Conservation (phyloP, 37 sponge, comb jelly and placozoan genomes). For the Mnemiopsis leidyi region DNA sequence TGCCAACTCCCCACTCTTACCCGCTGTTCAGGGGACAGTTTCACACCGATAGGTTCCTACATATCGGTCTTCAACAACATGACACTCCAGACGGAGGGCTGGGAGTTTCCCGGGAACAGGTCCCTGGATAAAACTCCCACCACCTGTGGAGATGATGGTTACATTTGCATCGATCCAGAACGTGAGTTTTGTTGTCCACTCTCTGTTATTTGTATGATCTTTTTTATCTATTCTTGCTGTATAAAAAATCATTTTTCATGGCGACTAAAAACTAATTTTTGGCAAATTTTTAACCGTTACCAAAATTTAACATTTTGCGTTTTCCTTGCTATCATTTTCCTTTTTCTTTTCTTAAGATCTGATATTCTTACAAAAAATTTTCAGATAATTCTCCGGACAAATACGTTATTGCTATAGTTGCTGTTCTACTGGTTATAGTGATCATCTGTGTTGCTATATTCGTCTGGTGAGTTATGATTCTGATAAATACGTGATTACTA, state of each 20-base stretch:
- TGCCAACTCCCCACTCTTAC: too few relatives aligned
- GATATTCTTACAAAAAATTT: too few relatives aligned
- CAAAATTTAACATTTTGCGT: too few relatives aligned
- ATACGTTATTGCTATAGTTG: neutral
- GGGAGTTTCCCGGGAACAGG: constrained; percentile 41
- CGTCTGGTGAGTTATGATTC: constrained; percentile 22
- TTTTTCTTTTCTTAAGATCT: too few relatives aligned
- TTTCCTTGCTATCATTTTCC: too few relatives aligned
- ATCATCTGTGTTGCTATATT: constrained; percentile 22
- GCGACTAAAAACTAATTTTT: too few relatives aligned
- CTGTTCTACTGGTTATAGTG: neutral
- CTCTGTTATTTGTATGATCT: too few relatives aligned
- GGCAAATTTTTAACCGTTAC: too few relatives aligned
- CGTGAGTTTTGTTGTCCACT: too few relatives aligned
- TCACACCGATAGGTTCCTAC: neutral
- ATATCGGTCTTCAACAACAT: constrained; percentile 10
- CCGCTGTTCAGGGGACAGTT: neutral
- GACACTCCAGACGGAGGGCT: neutral
- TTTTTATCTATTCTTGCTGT: too few relatives aligned
- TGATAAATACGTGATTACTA: too few relatives aligned
- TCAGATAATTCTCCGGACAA: constrained; percentile 6
- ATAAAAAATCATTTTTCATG: too few relatives aligned
- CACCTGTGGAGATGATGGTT: constrained; percentile 33
- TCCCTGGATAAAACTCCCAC: neutral
- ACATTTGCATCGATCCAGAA: neutral